These are phyloP conservation scores for Dolichomitus sp. DNA, from an alignment of 2,888 invertebrate genomes.

Conservation along the genomic window DNA sequence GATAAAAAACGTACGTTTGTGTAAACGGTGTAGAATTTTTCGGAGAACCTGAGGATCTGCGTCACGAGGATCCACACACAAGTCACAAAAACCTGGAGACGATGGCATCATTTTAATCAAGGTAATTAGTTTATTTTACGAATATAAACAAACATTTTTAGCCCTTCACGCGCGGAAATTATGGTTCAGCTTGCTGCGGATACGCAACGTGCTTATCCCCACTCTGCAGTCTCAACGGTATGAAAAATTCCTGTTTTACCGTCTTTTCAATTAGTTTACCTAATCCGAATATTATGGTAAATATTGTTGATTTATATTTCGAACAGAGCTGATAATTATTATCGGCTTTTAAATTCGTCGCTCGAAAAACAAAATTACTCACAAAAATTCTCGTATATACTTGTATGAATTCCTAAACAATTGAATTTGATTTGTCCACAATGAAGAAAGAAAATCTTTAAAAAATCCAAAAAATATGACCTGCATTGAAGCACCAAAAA, in stretches of 20 bases:
- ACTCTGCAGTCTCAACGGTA: not conserved
- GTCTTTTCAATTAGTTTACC: not conserved
- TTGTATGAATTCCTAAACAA: too few species aligned
- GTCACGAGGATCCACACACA: conserved; percentile 77
- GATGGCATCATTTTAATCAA: conserved; percentile 31
- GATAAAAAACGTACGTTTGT: conserved; percentile 72
- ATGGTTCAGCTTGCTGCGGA: not conserved
- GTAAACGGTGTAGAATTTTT: conserved; percentile 72
- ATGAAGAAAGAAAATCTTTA: too few species aligned
- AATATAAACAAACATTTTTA: conserved; percentile 19
- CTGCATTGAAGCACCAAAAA: too few species aligned
- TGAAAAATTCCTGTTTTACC: not conserved
- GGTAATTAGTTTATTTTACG: not conserved
- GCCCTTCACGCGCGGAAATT: not conserved
- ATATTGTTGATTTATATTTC: not conserved
- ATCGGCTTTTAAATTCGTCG: too few species aligned
- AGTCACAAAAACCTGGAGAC: conserved; percentile 79
- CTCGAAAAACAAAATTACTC: too few species aligned
- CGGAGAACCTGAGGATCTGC: conserved; percentile 69
- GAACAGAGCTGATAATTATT: not conserved
- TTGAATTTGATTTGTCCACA: too few species aligned
- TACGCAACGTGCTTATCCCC: conserved; percentile 7
- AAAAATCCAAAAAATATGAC: too few species aligned
- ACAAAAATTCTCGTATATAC: too few species aligned
- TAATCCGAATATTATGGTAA: too few species aligned